phyloP scores from a whole-genome alignment of 2,888 invertebrate genomes.

The Drosophila recens region DNA sequence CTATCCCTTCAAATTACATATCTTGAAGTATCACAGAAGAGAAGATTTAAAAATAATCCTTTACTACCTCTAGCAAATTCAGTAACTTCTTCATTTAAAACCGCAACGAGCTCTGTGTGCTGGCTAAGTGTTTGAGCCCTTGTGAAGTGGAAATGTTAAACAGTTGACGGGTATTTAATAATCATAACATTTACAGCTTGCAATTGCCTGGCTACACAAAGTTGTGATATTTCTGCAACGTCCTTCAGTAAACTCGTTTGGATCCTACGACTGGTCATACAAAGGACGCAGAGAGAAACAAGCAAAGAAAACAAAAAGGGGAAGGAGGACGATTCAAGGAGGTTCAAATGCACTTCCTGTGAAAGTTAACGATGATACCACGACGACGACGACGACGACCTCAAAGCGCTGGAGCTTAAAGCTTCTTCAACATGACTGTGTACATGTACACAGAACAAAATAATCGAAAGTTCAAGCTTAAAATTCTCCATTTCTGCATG shows the following conservation, averaged over 20 bases:
- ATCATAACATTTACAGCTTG: conserved; percentile 65
- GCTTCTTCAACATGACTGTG: conserved; percentile 60
- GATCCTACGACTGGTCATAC: conserved; percentile 58
- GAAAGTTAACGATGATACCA: conserved; percentile 12
- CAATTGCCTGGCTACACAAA: conserved; percentile 18
- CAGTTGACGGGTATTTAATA: conserved; percentile 65
- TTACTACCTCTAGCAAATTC: not conserved
- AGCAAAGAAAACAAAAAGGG: conserved; percentile 35
- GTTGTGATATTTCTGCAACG: conserved; percentile 29
- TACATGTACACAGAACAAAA: no score
- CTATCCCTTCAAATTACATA: no score
- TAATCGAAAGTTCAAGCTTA: no score
- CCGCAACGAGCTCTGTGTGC: not conserved
- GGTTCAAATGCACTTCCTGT: conserved; percentile 63
- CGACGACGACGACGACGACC: not conserved
- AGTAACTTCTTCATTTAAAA: not conserved
- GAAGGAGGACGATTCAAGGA: not conserved
- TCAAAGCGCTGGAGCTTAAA: conserved; percentile 42
- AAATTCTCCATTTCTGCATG: no score
- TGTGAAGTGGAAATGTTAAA: conserved; percentile 50
- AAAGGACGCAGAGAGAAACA: conserved; percentile 16
- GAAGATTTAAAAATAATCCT: no score
- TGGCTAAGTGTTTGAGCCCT: not conserved
- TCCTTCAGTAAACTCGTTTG: conserved; percentile 43
- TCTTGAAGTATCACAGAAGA: no score